Base-by-base conservation (phyloP, 2,888 invertebrate genomes). In the Drosophila nr. medialis region DNA sequence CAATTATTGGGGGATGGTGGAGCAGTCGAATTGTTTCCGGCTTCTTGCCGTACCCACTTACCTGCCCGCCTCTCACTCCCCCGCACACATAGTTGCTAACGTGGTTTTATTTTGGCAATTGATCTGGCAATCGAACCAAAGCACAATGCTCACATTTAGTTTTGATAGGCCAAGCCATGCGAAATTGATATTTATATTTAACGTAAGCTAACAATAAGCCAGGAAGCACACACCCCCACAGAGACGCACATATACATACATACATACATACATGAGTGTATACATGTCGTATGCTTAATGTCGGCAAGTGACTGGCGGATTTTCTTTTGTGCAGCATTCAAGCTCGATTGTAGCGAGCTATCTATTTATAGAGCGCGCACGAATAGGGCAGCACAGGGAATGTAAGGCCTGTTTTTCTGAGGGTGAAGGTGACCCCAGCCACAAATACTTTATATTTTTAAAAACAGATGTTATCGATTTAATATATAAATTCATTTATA, bases 141-240 rank as follows among this genome's bases (percentile, higher is more conserved):
- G 68, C 81, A 77, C 85, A 63, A 70, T 64, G 69, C 81, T 81
- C 65, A 64, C 82, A 89, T 86, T 81, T 84, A 76, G 87, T 89
- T 89, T 69, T 81, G 80, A 72, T 76, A 65, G 85, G 66, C 68
- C 70, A 58, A 69, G 72, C 81, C 48, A 68, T 50, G 34, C 62
- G 86, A 87, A 85, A 89, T 85, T 89, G 88, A 89, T 85, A 89
- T 85, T 89, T 82, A 87, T 87, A 87, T 89, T 85, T 85, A 85
- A 86, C 85, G 71, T 85, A 82, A 89, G 81, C 77, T 64, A 79
- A 81, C 87, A 87, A 81, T 79, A 89, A 81, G 84, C 89, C 73
- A 38, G 55, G 65, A 75, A 71, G 67, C 56, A 45, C 24, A 15
- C 48, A 24, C 49, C 40, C 48, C 51, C 36, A 45, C 27, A 53